A percentile compares a stretch with the other conserved stretches of the same genome.
Conservation (phyloP, 2,888 invertebrate genomes). For the Schizaphis graminum region DNA sequence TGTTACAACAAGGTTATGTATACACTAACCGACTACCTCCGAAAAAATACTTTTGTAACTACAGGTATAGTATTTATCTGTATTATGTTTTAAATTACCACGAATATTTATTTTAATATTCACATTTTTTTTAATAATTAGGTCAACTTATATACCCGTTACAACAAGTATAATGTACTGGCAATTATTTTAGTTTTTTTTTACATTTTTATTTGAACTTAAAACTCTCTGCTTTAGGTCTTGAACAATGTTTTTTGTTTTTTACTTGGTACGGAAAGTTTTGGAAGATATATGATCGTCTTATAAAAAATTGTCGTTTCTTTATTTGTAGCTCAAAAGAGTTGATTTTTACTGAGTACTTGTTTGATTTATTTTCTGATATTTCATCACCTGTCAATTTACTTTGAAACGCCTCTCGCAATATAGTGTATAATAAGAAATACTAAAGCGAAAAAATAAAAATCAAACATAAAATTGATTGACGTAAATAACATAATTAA, state of each 20-base stretch:
- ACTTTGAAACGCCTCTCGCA: background rate
- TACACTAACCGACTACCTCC: background rate
- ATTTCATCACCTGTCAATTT: conserved; percentile 52
- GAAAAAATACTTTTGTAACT: background rate
- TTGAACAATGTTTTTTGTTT: conserved; percentile 37
- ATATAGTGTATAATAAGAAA: background rate
- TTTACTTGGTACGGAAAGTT: conserved; percentile 39
- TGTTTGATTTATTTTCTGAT: conserved; percentile 22
- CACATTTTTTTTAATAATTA: background rate
- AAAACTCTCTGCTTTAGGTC: background rate
- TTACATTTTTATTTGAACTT: conserved; percentile 15
- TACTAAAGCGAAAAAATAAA: background rate
- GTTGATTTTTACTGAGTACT: conserved; percentile 41
- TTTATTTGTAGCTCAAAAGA: background rate
- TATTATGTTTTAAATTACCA: background rate
- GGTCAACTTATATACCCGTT: background rate
- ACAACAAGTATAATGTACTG: background rate
- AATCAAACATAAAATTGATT: conserved; percentile 14
- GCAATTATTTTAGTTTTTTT: background rate
- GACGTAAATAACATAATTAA: background rate
- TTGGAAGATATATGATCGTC: conserved; percentile 6
- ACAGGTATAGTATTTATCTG: background rate
- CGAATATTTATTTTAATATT: background rate
- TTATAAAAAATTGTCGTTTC: background rate
- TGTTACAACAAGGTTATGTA: background rate